Evolutionary conservation across 2,113 vertebrate species (phyloP), one percentile per base, ranked within the genome.

Genomic region (Bujurquina vittata): DNA sequence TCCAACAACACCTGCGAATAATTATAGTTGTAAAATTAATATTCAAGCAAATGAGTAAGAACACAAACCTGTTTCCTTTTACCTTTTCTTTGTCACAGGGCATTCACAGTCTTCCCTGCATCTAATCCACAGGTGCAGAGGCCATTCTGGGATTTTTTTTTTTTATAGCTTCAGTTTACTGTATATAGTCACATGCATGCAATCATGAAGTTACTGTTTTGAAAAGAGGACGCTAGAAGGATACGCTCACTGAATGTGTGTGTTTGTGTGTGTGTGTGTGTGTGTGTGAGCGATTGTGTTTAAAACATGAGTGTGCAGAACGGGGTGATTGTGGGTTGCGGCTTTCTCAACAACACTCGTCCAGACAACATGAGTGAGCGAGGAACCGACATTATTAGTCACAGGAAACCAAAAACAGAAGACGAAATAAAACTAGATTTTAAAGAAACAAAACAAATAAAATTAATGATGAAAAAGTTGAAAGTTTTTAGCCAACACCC

Each of bases 1-100:
- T 56, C 49, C 79, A 86, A 73, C 75, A 37, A 22, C 62, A 77
- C 57, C 52, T 87, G 61, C 52, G 76, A 85, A 40, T 37, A 74
- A 65, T 80, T 75, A 73, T 22, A 55, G 23, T 33, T 11, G n/a
- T 54, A 54, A 54, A 72, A 72, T 54, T 49, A 33, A 72, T 72
- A 77, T 61, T 31, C n/a, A 75, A 59, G 75, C 61, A 74, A 52
- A 65, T 55, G 23, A 72, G 46, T 54, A 49, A 63, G 33, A 75
- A 54, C 69, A 81, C 29, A 81, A 56, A 76, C 0, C n/a, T 40
- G 17, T 83, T 17, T 72, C 54, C 62, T 20, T 46, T 69, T 69
- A 29, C 0, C 9, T 49, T 69, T 69, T 49, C 26, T 14, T 72
- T 33, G 3, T 29, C 46, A 54, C 67, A 33, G 31, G 31, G 20